These are phyloP conservation scores for Leptocoma aspasia DNA, from an alignment of 2,113 vertebrate genomes.

Conservation along the genomic window DNA sequence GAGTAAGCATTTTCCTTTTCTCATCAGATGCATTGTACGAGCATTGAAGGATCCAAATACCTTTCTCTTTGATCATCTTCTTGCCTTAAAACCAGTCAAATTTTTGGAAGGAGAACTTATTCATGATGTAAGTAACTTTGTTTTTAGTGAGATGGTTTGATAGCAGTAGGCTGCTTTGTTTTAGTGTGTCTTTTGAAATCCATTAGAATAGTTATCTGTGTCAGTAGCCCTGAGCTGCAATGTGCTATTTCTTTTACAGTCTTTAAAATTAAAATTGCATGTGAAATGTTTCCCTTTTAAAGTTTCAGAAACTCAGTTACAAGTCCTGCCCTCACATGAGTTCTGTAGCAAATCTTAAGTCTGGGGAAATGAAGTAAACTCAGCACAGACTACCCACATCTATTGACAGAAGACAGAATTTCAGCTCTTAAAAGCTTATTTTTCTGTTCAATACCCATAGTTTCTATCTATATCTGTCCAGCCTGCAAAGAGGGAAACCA, in stretches of 20 bases:
- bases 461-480: neutral
- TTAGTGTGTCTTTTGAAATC: neutral
- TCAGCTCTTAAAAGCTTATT: neutral
- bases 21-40: constrained; percentile 89
- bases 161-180: neutral
- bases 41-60: constrained; percentile 95
- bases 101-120: constrained; percentile 98
- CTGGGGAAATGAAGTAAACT: neutral
- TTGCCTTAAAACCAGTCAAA: constrained; percentile 95
- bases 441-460: neutral
- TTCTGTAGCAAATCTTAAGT: neutral
- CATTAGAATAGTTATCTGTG: neutral
- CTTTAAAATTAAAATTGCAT: neutral
- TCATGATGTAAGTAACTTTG: constrained; percentile 88
- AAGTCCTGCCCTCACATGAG: neutral
- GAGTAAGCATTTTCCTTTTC: neutral
- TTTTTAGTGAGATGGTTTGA: neutral
- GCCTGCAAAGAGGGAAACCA: neutral
- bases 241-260: neutral
- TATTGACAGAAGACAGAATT: neutral
- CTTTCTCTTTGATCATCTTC: constrained; percentile 95
- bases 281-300: neutral
- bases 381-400: neutral
- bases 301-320: neutral
- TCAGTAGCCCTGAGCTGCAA: neutral